A percentile compares a stretch with the other conserved stretches of the same genome.
Evolutionary conservation across 2,113 vertebrate species (phyloP).

Genomic region (Gallinago jamesoni): DNA sequence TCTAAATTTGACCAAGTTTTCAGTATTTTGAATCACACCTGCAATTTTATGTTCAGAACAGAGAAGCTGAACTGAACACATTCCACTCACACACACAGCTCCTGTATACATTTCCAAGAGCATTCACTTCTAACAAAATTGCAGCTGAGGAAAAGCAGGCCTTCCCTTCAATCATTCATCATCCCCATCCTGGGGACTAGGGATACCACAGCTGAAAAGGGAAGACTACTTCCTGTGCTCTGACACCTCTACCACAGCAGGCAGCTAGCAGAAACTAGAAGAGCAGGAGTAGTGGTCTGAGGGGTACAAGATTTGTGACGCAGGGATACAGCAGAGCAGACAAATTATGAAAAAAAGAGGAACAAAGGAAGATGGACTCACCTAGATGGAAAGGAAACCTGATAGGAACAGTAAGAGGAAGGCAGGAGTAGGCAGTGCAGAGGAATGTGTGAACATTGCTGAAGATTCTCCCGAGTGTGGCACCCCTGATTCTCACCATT

Average conservation of each 20-base stretch:
- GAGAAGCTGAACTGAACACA: background rate
- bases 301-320: background rate
- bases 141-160: background rate
- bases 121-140: background rate
- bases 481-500: constrained; percentile 46
- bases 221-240: background rate
- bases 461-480: background rate
- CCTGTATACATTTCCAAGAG: background rate
- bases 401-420: constrained; percentile 63
- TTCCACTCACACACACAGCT: background rate
- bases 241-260: background rate
- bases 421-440: constrained; percentile 55
- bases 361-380: constrained; percentile 61
- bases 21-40: background rate
- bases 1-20: background rate
- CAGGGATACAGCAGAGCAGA: background rate
- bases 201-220: constrained; percentile 1
- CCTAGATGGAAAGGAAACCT: constrained; percentile 60
- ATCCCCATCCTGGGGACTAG: background rate
- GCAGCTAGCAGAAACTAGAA: background rate
- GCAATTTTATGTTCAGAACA: background rate
- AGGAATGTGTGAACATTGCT: constrained; percentile 51
- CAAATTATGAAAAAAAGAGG: background rate
- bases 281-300: background rate
- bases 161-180: background rate